Evolutionary conservation across 2,797 vertebrate species (phyloP), one percentile per base, ranked within the genome.

Genomic region (Brachymystax lenok): DNA sequence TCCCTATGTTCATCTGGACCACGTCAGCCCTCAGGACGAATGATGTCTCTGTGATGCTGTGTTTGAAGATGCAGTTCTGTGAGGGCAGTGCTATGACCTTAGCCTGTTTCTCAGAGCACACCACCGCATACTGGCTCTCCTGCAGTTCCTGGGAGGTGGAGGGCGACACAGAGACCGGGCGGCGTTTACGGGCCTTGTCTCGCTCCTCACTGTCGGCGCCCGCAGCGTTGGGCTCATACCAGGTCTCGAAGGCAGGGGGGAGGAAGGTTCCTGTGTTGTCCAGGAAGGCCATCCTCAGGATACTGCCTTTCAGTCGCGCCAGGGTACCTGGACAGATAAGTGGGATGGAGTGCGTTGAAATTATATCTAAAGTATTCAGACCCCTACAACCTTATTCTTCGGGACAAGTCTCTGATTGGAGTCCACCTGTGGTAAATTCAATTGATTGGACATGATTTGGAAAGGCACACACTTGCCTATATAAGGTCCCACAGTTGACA

Each of bases 21-120:
- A 99, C 93, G 78, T 99, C 98, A 70, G 96, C 96, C 78, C 97
- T 96, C 79, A 99, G 95, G 89, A 99, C 95, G 88, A 99, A 99
- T 72, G 98, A 99, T 73, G 96, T 95, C 93, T 99, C 98, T 69
- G 98, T 99, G 91, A 99, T 98, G 82, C 96, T 99, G 89, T 99
- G 98, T 93, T 99, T 98, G 84, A 97, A 96, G 92, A 95, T 94
- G 92, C 96, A 97, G 90, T 94, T 97, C 94, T 99, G 98, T 59
- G 97, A 96, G 79, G 98, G 98, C 91, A 99, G 93, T 75, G 95
- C 95, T 69, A 99, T 94, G 82, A 99, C 97, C 92, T 99, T 99
- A 90, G 98, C 98, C 95, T 99, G 97, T 90, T 99, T 99, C 93
- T 99, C 98, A 1, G 98, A 99, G 90, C 98, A 99, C 87, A 98